Evolutionary conservation across 2,113 vertebrate genomes (phyloP).

Genomic region (Sceloporus tristichus): DNA sequence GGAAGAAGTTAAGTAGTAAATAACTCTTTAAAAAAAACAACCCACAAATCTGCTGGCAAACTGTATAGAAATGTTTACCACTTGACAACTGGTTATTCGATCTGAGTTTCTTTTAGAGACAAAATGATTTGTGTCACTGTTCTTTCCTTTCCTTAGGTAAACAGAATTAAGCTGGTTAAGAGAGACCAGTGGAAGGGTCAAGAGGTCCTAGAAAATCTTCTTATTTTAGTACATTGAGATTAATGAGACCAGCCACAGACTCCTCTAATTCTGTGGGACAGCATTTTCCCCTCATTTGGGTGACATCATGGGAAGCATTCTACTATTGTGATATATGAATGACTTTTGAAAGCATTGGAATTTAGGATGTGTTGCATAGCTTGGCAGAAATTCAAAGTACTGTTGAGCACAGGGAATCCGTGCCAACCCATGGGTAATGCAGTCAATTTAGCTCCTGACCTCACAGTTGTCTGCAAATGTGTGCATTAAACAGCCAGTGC

Average conservation of each 20-base stretch:
- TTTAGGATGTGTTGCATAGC: slow-evolving; percentile 49
- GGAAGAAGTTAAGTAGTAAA: slow-evolving; percentile 55
- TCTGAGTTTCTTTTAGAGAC: slow-evolving; percentile 57
- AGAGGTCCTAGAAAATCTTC: slow-evolving; percentile 67
- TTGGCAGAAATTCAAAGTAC: slow-evolving; percentile 70
- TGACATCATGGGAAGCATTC: slow-evolving; percentile 72
- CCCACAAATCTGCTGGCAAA: slow-evolving; percentile 50
- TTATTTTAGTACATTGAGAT: slow-evolving; percentile 70
- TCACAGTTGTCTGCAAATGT: slow-evolving; percentile 66
- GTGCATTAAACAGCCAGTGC: slow-evolving; percentile 40
- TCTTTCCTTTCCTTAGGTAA: slow-evolving; percentile 67
- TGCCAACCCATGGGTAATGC: slow-evolving; percentile 65
- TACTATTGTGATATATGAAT: slow-evolving; percentile 75
- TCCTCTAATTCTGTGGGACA: slow-evolving; percentile 54
- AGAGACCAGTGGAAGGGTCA: slow-evolving; percentile 63
- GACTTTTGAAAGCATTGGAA: slow-evolving; percentile 67
- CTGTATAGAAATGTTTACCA: slow-evolving; percentile 52
- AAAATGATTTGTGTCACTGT: slow-evolving; percentile 52
- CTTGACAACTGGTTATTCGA: slow-evolving; percentile 57
- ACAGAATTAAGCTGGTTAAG: slow-evolving; percentile 74
- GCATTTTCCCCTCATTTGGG: slow-evolving; percentile 57
- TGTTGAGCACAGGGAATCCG: slow-evolving; percentile 56
- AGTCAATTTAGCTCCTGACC: slow-evolving; percentile 68
- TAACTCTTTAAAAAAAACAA: slow-evolving; percentile 30
- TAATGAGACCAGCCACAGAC: slow-evolving; percentile 69